phyloP scores from a whole-genome alignment of 2,113 vertebrate genomes.

The Chionomys nivalis region DNA sequence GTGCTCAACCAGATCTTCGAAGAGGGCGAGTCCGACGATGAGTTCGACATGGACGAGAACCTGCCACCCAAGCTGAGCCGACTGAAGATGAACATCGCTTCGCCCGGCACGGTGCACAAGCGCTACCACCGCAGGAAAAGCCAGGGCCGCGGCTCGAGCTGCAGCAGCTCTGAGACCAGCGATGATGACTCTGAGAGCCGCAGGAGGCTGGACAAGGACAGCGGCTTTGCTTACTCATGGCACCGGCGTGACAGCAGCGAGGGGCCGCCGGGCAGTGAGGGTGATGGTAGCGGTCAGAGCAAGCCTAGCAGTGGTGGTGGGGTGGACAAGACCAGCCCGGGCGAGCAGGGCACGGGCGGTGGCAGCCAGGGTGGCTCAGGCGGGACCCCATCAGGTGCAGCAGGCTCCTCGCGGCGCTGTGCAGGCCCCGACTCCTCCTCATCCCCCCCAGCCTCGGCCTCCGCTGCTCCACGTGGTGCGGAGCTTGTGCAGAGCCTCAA shows the following conservation, averaged over 20 bases:
- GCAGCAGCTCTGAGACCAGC: slow-evolving; percentile 98
- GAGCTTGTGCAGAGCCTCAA: slow-evolving; percentile 96
- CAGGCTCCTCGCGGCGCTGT: slow-evolving; percentile 88
- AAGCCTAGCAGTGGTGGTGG: slow-evolving; percentile 88
- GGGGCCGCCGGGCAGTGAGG: slow-evolving; percentile 94
- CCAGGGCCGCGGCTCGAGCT: slow-evolving; percentile 96
- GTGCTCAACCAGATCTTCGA: slow-evolving; percentile 99
- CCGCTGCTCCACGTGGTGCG: slow-evolving; percentile 83
- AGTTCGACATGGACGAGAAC: slow-evolving; percentile 96
- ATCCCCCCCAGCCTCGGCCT: slow-evolving; percentile 74
- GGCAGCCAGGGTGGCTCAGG: slow-evolving; percentile 89
- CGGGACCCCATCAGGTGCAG: slow-evolving; percentile 85
- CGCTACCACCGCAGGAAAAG: slow-evolving; percentile 96
- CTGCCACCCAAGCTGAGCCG: slow-evolving; percentile 96
- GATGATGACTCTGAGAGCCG: slow-evolving; percentile 97
- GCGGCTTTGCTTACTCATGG: slow-evolving; percentile 93
- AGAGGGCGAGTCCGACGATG: slow-evolving; percentile 97
- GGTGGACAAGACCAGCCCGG: slow-evolving; percentile 88
- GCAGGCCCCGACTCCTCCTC: slow-evolving; percentile 79
- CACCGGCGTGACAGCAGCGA: slow-evolving; percentile 96
- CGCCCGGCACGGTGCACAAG: slow-evolving; percentile 93
- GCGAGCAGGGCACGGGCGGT: slow-evolving; percentile 86
- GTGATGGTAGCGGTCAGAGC: slow-evolving; percentile 90
- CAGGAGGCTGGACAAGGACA: slow-evolving; percentile 94
- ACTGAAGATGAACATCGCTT: slow-evolving; percentile 96